Conservation (phyloP, 92 coral and sea anemone species). For the Epizoanthus illoricatus region DNA sequence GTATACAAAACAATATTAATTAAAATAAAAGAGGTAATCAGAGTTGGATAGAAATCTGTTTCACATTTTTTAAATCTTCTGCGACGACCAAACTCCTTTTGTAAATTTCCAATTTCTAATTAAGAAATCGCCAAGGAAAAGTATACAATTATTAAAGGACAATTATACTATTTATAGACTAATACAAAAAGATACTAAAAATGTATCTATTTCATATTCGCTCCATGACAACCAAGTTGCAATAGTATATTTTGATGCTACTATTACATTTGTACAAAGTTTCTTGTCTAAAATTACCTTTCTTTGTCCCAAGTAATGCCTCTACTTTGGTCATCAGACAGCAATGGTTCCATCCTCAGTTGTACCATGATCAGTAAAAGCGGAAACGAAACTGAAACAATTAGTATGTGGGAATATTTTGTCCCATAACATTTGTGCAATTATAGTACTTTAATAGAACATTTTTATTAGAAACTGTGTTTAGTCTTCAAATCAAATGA, state of each 20-base stretch:
- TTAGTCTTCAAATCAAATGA: too few species aligned
- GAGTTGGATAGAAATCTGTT: neutral
- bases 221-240: neutral
- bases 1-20: neutral
- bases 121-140: neutral
- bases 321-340: neutral
- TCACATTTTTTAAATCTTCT: neutral
- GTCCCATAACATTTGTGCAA: constrained; percentile 5
- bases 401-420: constrained; percentile 10
- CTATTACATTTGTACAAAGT: neutral
- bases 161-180: neutral
- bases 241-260: neutral
- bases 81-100: neutral
- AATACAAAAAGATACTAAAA: neutral
- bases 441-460: too few species aligned
- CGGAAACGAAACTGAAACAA: neutral
- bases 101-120: neutral
- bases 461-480: too few species aligned
- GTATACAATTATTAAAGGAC: neutral
- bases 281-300: neutral
- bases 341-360: constrained; percentile 8
- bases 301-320: neutral
- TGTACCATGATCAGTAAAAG: neutral
- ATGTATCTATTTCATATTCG: neutral
- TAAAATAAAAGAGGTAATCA: neutral